Evolutionary conservation across 2,888 invertebrate species (phyloP).

Genomic region (Chrysolina oricalcia): DNA sequence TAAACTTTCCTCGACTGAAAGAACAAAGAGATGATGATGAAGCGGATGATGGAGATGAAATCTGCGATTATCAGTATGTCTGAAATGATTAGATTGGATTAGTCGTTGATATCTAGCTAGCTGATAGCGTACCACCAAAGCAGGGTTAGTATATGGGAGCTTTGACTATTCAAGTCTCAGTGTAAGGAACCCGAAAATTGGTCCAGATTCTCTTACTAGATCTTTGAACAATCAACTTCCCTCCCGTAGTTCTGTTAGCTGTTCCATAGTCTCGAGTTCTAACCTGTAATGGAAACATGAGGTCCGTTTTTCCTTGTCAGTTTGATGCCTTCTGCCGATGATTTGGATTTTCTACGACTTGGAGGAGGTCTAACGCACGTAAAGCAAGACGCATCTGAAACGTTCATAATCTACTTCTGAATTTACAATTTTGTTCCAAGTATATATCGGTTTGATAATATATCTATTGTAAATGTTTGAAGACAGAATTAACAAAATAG

Average conservation of each 20-base stretch:
- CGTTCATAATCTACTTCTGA: conserved; percentile 37
- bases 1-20: conserved; percentile 70
- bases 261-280: conserved; percentile 54
- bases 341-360: conserved; percentile 38
- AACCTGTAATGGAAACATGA: conserved; percentile 76
- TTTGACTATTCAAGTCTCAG: background rate
- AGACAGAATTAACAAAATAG: background rate
- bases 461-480: background rate
- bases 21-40: conserved; percentile 23
- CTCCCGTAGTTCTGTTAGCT: background rate
- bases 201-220: background rate
- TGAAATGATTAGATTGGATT: background rate
- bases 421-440: conserved; percentile 15
- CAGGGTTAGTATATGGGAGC: background rate
- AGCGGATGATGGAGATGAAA: conserved; percentile 1
- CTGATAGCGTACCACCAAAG: background rate
- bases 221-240: conserved; percentile 19
- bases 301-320: conserved; percentile 73
- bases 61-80: background rate
- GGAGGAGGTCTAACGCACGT: conserved; percentile 51
- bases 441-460: background rate
- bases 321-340: conserved; percentile 51
- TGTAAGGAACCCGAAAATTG: background rate
- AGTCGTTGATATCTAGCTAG: background rate
- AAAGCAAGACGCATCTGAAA: conserved; percentile 63